Evolutionary conservation across 2,113 vertebrate species (phyloP), one percentile per base, ranked within the genome.

Genomic region (Plestiodon gilberti): DNA sequence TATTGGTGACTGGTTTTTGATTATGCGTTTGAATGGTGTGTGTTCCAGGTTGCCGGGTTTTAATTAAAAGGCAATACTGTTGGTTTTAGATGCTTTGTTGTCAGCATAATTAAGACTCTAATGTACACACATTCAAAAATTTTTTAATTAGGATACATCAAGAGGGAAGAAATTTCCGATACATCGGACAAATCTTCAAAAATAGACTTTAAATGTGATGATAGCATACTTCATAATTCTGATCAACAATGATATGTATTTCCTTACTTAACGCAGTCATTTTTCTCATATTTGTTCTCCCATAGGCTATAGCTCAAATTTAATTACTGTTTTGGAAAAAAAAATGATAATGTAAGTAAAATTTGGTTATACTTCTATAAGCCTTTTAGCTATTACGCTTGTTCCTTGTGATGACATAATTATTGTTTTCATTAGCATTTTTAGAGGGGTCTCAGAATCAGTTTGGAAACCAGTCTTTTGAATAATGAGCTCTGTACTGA

Each of bases 1-100:
- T 98, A 97, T 97, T 97, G 96, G 97, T 96, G 96, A 96, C 97
- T 96, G 96, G 95, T 95, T 97, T 97, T 97, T 97, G 96, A 97
- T 98, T 98, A 97, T 95, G 94, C 95, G 95, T 96, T 94, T 95
- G 94, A 96, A 96, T 95, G 95, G 78, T 93, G 93, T 94, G 93
- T 95, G 95, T 96, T 96, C 96, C 95, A 95, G 94, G 93, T 95
- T 95, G 93, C 94, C 90, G 90, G 86, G 92, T 95, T 96, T 95
- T 96, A 96, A 97, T 97, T 96, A 96, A 96, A 95, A 97, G 89
- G 87, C 94, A 88, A 92, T 95, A 93, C 86, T 92, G 89, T 92
- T 92, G 83, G 82, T 93, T 94, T 89, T 89, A 83, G 83, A 93
- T 18, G 87, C 89, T 92, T 94, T 95, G 87, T 94, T 59, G 52